Evolutionary conservation across 2,888 invertebrate genomes (phyloP).

Genomic region (Ochropleura plecta): DNA sequence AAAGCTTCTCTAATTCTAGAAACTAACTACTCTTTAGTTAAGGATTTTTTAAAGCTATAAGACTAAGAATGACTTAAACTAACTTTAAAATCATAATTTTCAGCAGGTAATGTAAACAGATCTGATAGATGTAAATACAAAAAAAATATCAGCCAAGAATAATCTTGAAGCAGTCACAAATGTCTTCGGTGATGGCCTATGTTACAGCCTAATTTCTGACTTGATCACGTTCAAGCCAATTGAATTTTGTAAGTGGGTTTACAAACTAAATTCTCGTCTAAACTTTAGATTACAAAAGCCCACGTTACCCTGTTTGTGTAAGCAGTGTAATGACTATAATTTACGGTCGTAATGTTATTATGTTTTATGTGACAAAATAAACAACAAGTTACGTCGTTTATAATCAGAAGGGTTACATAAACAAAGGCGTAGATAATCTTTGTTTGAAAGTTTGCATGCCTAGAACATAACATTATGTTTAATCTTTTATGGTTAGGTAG

Average conservation of each 20-base stretch:
- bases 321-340: constrained; percentile 12
- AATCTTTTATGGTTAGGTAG: no score
- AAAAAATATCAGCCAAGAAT: not conserved
- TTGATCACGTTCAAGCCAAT: not conserved
- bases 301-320: constrained; percentile 13
- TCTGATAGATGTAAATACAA: not conserved
- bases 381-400: constrained; percentile 13
- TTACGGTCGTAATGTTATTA: constrained; percentile 21
- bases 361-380: constrained; percentile 34
- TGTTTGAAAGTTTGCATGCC: not conserved
- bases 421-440: constrained; percentile 27
- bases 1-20: no score
- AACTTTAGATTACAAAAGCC: not conserved
- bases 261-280: constrained; percentile 5
- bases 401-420: constrained; percentile 38
- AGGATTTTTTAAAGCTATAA: no score
- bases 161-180: not conserved
- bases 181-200: not conserved
- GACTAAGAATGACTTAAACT: no score
- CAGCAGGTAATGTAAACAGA: no score
- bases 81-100: no score
- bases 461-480: no score
- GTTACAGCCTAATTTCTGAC: not conserved
- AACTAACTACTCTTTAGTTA: no score
- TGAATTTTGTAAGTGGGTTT: not conserved